A percentile compares a stretch with the other conserved stretches of the same genome.
Evolutionary conservation across 1,140 invertebrate genomes (phyloP).

Genomic region (Scaptomyza hsui): DNA sequence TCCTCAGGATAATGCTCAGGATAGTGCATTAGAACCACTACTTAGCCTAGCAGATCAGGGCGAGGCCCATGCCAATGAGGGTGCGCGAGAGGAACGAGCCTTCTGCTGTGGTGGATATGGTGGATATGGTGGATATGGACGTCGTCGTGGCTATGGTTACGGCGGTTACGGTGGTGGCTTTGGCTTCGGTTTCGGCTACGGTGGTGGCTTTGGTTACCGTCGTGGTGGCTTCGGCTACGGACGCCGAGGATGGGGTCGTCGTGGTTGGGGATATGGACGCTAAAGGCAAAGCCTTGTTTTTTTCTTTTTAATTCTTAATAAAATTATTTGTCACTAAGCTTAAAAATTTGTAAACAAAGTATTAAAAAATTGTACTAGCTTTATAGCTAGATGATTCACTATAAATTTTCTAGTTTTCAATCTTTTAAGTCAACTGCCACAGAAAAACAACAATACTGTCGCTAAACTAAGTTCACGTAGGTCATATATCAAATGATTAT

Average conservation of each 20-base stretch:
- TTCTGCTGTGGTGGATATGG: constrained; percentile 23
- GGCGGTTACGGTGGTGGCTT: neutral
- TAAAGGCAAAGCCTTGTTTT: neutral
- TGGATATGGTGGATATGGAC: constrained; percentile 1
- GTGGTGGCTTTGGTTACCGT: neutral
- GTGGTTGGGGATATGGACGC: neutral
- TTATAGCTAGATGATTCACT: neutral
- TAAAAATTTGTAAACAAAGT: too few relatives aligned
- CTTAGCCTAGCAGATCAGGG: constrained; percentile 13
- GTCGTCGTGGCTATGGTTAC: constrained; percentile 2
- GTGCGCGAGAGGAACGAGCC: constrained; percentile 7
- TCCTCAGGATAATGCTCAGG: neutral
- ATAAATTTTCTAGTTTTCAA: neutral
- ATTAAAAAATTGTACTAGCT: neutral
- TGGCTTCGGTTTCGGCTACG: neutral
- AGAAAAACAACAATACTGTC: neutral
- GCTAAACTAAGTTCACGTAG: neutral
- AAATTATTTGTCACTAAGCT: too few relatives aligned
- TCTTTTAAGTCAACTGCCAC: neutral
- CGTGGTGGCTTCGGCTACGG: constrained; percentile 7
- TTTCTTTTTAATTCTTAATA: neutral
- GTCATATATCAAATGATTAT: neutral
- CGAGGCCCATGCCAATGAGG: constrained; percentile 15
- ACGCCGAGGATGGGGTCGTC: neutral
- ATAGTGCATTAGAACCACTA: neutral